phyloP scores from a whole-genome alignment of 2,113 vertebrate genomes.

The Hyperopisus bebe region DNA sequence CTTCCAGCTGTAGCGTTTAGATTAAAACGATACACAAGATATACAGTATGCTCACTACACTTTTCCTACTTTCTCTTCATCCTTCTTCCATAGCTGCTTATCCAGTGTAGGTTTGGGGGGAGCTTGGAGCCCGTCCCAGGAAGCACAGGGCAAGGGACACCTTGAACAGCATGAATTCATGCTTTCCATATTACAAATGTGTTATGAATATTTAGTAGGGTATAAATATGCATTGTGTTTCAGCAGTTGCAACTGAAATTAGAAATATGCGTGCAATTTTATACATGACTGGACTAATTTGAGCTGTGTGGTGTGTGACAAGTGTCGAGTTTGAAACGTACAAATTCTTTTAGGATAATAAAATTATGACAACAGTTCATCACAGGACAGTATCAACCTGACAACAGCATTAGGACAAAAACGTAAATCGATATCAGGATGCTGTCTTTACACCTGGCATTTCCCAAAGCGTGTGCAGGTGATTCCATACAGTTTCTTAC shows the following conservation, averaged over 20 bases:
- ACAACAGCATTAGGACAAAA: not conserved
- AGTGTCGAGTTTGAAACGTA: not conserved
- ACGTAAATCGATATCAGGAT: not conserved
- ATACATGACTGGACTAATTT: slow-evolving; percentile 5
- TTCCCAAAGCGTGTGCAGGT: not conserved
- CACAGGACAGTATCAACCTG: not conserved
- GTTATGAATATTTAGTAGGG: not conserved
- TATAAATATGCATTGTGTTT: not conserved
- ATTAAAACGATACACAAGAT: not conserved
- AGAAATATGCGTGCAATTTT: not conserved
- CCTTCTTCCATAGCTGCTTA: not conserved
- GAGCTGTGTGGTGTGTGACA: not conserved
- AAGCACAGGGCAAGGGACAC: not conserved
- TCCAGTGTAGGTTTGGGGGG: not conserved
- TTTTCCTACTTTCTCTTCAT: not conserved
- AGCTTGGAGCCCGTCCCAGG: not conserved
- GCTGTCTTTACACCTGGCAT: not conserved
- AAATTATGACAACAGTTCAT: not conserved
- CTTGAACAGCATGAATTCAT: not conserved
- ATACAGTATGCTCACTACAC: not conserved
- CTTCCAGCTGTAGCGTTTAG: not conserved
- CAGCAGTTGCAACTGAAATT: slow-evolving; percentile 1
- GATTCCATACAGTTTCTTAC: not conserved
- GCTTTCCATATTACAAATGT: not conserved
- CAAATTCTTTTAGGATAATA: not conserved